Conservation (phyloP, 2,888 invertebrate species). For the Acheta domesticus region DNA sequence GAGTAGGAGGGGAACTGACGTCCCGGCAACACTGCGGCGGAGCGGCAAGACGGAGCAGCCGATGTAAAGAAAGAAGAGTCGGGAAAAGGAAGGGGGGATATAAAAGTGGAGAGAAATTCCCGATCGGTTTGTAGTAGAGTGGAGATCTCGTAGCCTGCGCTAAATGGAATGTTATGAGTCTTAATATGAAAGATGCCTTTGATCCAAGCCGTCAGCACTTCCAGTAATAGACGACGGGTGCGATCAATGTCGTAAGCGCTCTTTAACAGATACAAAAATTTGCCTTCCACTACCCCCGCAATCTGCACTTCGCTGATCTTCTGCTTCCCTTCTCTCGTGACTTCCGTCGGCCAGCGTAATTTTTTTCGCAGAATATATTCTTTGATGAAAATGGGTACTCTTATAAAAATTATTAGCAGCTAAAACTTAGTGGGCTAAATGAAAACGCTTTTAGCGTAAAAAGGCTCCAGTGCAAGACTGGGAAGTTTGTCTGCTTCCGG, state of each 20-base stretch:
- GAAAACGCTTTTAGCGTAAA: background rate
- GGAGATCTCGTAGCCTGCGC: background rate
- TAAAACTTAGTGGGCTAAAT: background rate
- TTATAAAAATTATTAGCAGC: background rate
- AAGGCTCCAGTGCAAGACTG: background rate
- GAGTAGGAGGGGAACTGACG: no score
- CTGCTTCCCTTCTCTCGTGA: background rate
- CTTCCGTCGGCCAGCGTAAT: no score
- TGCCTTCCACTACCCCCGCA: background rate
- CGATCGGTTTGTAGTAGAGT: no score
- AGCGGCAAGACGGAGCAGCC: no score
- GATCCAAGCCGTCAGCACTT: background rate
- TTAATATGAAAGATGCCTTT: background rate
- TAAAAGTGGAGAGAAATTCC: no score
- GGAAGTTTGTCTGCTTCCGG: no score
- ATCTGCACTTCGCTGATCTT: background rate
- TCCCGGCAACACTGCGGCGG: no score
- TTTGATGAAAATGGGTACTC: background rate
- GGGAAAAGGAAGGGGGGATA: no score
- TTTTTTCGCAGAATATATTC: background rate
- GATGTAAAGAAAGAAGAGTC: no score
- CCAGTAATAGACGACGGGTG: background rate
- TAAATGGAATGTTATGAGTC: background rate
- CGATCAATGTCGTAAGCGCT: background rate
- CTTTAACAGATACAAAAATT: background rate